These are phyloP conservation scores for Bos javanicus DNA, from an alignment of 2,113 vertebrate genomes.

Conservation along the genomic window DNA sequence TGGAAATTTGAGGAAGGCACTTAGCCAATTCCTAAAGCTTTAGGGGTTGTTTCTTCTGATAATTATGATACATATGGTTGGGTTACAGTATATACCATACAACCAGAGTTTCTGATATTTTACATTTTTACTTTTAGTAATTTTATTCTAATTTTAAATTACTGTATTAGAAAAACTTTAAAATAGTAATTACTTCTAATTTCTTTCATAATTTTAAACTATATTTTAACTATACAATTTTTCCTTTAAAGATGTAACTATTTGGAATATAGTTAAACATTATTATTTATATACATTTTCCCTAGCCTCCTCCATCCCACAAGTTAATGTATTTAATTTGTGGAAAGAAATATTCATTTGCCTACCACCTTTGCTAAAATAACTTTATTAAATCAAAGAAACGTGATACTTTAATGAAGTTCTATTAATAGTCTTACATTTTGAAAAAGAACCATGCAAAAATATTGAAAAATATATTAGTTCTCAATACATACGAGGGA, in stretches of 20 bases:
- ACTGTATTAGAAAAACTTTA: not conserved
- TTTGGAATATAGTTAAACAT: not conserved
- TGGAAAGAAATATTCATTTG: constrained; percentile 8
- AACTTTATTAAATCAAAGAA: constrained; percentile 44
- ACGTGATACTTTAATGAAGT: constrained; percentile 24
- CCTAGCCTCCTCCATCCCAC: not conserved
- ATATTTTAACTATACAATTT: constrained; percentile 20
- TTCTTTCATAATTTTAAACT: constrained; percentile 36
- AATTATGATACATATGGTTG: not conserved
- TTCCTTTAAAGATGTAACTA: constrained; percentile 37
- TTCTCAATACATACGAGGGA: constrained; percentile 82
- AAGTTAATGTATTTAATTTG: constrained; percentile 1
- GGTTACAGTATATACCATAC: not conserved
- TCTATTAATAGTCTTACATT: constrained; percentile 11
- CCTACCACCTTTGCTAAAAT: not conserved
- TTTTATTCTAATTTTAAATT: constrained; percentile 40
- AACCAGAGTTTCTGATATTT: not conserved
- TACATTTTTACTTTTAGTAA: constrained; percentile 20
- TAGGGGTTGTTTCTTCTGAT: not conserved
- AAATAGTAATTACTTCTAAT: not conserved
- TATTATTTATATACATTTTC: constrained; percentile 7
- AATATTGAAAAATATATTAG: constrained; percentile 41
- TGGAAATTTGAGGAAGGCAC: not conserved
- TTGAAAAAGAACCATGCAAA: constrained; percentile 17
- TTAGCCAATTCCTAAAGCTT: not conserved